These are phyloP conservation scores for Apolygus lucorum DNA, from an alignment of 1,140 invertebrate species.

Conservation along the genomic window DNA sequence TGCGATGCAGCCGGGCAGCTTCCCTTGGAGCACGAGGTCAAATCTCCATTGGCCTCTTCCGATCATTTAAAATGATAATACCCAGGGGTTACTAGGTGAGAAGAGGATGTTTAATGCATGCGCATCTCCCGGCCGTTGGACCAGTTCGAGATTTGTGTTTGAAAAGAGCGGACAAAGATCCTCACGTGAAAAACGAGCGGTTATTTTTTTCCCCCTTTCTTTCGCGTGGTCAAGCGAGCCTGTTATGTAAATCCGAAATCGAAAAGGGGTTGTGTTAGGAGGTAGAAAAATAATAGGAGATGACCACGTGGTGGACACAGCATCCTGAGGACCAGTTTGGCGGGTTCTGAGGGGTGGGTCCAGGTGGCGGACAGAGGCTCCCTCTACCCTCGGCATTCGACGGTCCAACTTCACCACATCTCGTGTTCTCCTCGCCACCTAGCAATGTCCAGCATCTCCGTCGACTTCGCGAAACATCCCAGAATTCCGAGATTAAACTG, in stretches of 20 bases:
- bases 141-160: neutral
- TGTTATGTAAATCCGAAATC: neutral
- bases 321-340: neutral
- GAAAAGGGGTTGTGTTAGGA: neutral
- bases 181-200: too few species aligned
- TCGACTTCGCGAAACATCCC: too few species aligned
- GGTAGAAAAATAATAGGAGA: neutral
- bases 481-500: too few species aligned
- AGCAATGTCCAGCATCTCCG: too few species aligned
- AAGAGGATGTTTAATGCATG: neutral
- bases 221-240: neutral
- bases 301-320: neutral
- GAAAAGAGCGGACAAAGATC: too few species aligned
- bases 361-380: too few species aligned
- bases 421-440: too few species aligned
- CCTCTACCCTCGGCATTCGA: too few species aligned
- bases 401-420: too few species aligned
- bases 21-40: too few species aligned
- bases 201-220: neutral
- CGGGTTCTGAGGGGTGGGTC: neutral
- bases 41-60: neutral
- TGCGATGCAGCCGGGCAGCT: too few species aligned
- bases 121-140: neutral
- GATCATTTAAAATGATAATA: neutral
- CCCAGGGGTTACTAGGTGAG: neutral